phyloP scores from a whole-genome alignment of 2,797 vertebrate genomes.

The Enoplosus armatus region DNA sequence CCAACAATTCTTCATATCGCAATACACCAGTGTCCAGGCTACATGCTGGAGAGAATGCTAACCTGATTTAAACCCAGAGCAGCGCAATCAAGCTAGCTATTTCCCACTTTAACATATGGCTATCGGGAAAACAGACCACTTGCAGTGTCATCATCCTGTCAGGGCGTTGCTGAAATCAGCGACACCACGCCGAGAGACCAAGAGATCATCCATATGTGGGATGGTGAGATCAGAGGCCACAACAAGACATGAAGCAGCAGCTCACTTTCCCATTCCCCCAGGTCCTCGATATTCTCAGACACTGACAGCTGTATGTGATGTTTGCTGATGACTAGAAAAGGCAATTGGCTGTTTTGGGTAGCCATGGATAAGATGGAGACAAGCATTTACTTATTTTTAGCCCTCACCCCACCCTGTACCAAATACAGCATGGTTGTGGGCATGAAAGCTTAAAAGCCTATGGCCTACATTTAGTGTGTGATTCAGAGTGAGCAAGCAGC shows the following conservation, averaged over 20 bases:
- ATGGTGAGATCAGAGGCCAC: constrained; percentile 41
- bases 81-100: background rate
- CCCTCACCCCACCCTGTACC: constrained; percentile 39
- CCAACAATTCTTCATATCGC: background rate
- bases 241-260: constrained; percentile 13
- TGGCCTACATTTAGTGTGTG: constrained; percentile 21
- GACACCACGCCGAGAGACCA: no score
- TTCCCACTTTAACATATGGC: no score
- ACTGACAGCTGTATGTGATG: constrained; percentile 51
- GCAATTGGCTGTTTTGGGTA: constrained; percentile 20
- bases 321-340: constrained; percentile 8
- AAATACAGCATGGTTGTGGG: constrained; percentile 42
- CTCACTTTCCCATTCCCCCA: background rate
- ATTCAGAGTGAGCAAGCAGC: constrained; percentile 16
- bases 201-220: background rate
- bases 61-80: background rate
- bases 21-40: background rate
- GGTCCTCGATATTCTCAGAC: constrained; percentile 28
- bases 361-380: constrained; percentile 28
- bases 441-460: constrained; percentile 4
- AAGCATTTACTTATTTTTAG: constrained; percentile 64
- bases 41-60: background rate
- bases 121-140: background rate
- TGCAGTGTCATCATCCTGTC: background rate
- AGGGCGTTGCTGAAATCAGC: constrained; percentile 6